Evolutionary conservation across 2,888 invertebrate species (phyloP).

Genomic region (Pherbina coryleti): DNA sequence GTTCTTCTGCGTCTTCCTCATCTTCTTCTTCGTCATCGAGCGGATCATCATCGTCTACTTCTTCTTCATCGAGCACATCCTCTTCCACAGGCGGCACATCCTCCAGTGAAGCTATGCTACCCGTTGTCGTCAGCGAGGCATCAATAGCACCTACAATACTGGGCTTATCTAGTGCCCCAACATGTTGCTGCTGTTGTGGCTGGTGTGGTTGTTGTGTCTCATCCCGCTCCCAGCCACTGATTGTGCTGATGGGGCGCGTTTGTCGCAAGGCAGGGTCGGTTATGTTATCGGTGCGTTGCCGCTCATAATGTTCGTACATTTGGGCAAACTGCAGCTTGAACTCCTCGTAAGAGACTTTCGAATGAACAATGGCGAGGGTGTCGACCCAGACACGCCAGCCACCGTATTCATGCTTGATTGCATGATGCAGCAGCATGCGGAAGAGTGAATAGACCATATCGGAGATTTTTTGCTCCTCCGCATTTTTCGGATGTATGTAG

Average conservation of each 20-base stretch:
- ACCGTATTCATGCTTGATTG: slow-evolving; percentile 98
- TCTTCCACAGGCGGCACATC: slow-evolving; percentile 60
- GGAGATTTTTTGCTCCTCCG: slow-evolving; percentile 95
- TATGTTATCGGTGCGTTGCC: slow-evolving; percentile 93
- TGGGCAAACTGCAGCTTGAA: slow-evolving; percentile 97
- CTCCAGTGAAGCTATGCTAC: slow-evolving; percentile 59
- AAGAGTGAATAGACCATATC: slow-evolving; percentile 99
- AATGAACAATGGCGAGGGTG: slow-evolving; percentile 98
- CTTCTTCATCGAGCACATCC: slow-evolving; percentile 49
- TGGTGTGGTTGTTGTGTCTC: slow-evolving; percentile 62
- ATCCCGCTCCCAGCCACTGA: slow-evolving; percentile 92
- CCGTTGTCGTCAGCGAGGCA: slow-evolving; percentile 46
- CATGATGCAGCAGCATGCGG: slow-evolving; percentile 97
- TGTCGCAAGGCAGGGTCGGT: slow-evolving; percentile 94
- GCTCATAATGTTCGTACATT: slow-evolving; percentile 96
- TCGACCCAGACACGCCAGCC: slow-evolving; percentile 99
- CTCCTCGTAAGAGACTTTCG: slow-evolving; percentile 98
- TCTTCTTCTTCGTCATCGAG: slow-evolving; percentile 51
- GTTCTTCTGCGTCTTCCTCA: slow-evolving; percentile 46
- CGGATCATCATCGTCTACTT: slow-evolving; percentile 46
- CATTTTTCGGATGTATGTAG: slow-evolving; percentile 95
- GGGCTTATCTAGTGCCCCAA: background rate
- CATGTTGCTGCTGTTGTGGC: slow-evolving; percentile 50
- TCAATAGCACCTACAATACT: slow-evolving; percentile 43
- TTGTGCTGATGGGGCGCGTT: slow-evolving; percentile 94